Evolutionary conservation across 2,113 vertebrate genomes (phyloP).

Genomic region (Callocephalon fimbriatum): DNA sequence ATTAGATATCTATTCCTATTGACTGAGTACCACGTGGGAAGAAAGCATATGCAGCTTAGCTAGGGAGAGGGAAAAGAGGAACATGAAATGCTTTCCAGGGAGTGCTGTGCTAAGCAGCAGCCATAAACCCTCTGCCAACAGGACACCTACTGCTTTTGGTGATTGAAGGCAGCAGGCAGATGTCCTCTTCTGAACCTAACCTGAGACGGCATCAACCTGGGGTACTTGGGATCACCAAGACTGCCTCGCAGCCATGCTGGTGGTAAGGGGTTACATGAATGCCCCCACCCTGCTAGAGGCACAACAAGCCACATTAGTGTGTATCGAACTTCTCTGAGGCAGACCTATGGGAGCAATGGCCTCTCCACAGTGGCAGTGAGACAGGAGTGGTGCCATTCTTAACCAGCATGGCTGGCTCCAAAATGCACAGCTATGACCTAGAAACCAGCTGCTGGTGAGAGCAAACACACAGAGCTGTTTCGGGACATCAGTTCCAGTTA

Average conservation of each 20-base stretch:
- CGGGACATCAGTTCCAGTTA: neutral
- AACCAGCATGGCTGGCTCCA: neutral
- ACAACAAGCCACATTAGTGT: accelerated
- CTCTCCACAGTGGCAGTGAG: neutral
- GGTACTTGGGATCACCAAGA: neutral
- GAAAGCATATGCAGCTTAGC: neutral
- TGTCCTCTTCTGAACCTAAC: neutral
- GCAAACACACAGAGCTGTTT: neutral
- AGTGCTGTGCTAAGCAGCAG: neutral
- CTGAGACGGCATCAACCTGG: neutral
- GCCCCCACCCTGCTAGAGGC: neutral
- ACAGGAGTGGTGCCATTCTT: neutral
- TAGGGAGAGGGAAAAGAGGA: neutral
- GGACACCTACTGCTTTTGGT: neutral
- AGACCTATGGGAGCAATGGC: neutral
- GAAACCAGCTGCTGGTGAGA: neutral
- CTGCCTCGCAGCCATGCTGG: neutral
- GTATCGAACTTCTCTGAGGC: neutral
- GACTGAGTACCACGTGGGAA: neutral
- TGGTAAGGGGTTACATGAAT: neutral
- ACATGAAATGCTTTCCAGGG: neutral
- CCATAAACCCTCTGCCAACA: neutral
- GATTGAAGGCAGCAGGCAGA: slow-evolving; percentile 20
- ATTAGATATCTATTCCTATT: neutral
- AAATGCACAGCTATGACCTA: neutral